Conservation (phyloP, 2,888 invertebrate species). For the Lacanobia wlatinum region DNA sequence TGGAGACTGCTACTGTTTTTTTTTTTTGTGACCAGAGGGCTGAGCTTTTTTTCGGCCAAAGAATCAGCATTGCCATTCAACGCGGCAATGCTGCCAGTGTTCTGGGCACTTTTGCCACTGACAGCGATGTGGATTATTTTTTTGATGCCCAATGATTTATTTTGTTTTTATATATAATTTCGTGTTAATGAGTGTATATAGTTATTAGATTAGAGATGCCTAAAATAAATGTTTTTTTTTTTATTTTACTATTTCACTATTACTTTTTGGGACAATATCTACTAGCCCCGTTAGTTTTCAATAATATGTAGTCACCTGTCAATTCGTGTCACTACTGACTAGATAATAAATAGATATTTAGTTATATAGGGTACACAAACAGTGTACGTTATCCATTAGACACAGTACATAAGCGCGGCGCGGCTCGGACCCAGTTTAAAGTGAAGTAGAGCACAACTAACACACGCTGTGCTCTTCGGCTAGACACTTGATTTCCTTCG, state of each 20-base stretch:
- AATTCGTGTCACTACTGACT: constrained; percentile 18
- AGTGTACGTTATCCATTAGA: constrained; percentile 27
- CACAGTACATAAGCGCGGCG: constrained; percentile 16
- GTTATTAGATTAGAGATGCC: too few species aligned
- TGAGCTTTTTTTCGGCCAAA: too few species aligned
- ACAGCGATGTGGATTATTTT: too few species aligned
- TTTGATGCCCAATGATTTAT: too few species aligned
- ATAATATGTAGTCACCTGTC: constrained; percentile 35
- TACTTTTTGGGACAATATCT: constrained; percentile 32
- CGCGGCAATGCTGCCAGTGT: too few species aligned
- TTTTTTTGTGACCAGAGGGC: too few species aligned
- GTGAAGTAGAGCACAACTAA: constrained; percentile 49
- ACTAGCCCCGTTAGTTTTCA: constrained; percentile 27
- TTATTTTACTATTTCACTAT: constrained; percentile 9
- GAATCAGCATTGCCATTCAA: too few species aligned
- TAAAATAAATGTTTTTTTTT: constrained; percentile 12
- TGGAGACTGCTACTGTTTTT: constrained; percentile 7
- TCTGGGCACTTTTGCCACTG: too few species aligned
- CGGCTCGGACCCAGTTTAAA: constrained; percentile 46
- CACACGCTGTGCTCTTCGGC: constrained; percentile 26
- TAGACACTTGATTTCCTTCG: constrained; percentile 44
- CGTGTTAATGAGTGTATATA: too few species aligned
- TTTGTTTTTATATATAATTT: too few species aligned
- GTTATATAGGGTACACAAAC: constrained; percentile 41
- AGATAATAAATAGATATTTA: constrained; percentile 23